Evolutionary conservation across 2,797 vertebrate genomes (phyloP), one percentile per base, ranked within the genome.

Genomic region (Molossus molossus): DNA sequence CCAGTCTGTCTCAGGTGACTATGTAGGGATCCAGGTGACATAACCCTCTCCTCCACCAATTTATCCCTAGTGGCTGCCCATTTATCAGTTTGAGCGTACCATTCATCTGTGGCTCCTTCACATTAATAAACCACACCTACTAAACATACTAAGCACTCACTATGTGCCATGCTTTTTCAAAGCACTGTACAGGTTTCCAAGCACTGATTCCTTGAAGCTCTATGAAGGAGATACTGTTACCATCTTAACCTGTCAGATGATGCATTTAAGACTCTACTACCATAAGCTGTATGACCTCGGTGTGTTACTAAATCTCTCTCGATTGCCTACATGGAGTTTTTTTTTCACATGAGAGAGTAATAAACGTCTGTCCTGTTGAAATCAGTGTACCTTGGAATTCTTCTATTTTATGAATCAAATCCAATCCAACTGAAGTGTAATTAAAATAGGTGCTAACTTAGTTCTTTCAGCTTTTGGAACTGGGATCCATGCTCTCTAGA

Each of bases 381-480:
- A 67, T 27, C 8, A 15, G 15, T 33, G 10, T 62, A 23, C 82
- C 72, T 87, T 94, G 25, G 58, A 25, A 79, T 55, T 50, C 85
- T 80, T 85, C 40, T 76, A 27, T 83, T 73, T 92, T 82, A 57
- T n/a, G 15, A 18, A 14, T 50, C 13, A 7, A 58, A 40, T 45
- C 6, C 27, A 97, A 64, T 87, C 23, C 25, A 86, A 40, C 20
- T 82, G 20, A 91, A 55, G 23, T 65, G 23, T 20, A 33, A 12
- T 64, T 83, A 90, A 93, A 87, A 65, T 1, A 92, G 18, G 7
- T 62, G 33, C 14, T n/a, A n/a, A n/a, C n/a, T 80, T 90, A 92
- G 87, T 29, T 77, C 14, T 33, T 45, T 72, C 27, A 79, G 18
- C 23, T 80, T 80, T 72, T 92, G 29, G 18, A 92, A 79, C 37